These are phyloP conservation scores for Gymnosoma rotundatum DNA, from an alignment of 2,888 invertebrate species.

Conservation along the genomic window DNA sequence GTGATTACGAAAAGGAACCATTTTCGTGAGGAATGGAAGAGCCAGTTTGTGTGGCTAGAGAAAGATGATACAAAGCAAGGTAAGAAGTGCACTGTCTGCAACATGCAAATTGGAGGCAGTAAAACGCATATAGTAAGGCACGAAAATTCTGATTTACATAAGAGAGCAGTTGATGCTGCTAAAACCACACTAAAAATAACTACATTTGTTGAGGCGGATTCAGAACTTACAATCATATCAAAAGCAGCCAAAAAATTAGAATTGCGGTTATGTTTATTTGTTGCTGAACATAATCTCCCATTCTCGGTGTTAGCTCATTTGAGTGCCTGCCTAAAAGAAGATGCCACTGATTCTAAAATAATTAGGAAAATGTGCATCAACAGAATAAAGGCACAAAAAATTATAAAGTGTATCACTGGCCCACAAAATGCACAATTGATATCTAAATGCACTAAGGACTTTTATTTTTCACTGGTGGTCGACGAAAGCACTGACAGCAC, in stretches of 20 bases:
- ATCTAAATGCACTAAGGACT: not conserved
- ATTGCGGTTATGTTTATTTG: constrained; percentile 29
- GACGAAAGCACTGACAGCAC: constrained; percentile 9
- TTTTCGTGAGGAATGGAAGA: not conserved
- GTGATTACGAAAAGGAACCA: no score
- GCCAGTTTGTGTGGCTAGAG: not conserved
- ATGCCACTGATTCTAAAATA: constrained; percentile 22
- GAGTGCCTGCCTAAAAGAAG: constrained; percentile 9
- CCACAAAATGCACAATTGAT: constrained; percentile 28
- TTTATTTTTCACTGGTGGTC: constrained; percentile 2
- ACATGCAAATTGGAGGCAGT: not conserved
- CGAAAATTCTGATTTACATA: not conserved
- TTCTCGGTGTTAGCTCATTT: constrained; percentile 33
- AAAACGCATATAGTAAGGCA: not conserved
- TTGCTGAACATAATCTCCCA: constrained; percentile 45
- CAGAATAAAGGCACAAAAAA: constrained; percentile 20
- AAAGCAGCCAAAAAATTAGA: constrained; percentile 17
- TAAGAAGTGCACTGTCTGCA: not conserved
- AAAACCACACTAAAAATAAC: not conserved
- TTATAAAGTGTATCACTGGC: constrained; percentile 17
- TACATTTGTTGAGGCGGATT: not conserved
- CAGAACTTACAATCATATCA: not conserved
- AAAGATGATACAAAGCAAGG: not conserved
- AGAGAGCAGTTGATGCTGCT: not conserved
- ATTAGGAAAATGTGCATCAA: not conserved